These are phyloP conservation scores for Spondyliosoma cantharus DNA, from an alignment of 2,797 vertebrate genomes.

Conservation along the genomic window DNA sequence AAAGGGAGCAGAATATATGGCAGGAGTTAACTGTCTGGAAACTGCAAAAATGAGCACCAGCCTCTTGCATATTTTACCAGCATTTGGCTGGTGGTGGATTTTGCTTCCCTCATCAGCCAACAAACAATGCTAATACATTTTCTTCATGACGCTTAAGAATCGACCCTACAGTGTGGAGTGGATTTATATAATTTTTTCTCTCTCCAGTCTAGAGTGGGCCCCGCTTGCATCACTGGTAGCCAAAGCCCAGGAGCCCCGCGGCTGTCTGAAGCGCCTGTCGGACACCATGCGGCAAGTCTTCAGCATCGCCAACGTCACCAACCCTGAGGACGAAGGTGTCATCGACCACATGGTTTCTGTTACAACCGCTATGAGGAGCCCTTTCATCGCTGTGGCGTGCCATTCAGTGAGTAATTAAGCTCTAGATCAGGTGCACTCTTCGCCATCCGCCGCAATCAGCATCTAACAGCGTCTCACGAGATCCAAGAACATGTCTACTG, in stretches of 20 bases:
- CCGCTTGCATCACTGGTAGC: conserved; percentile 83
- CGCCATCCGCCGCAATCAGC: background rate
- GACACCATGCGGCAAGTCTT: conserved; percentile 86
- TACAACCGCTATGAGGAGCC: conserved; percentile 91
- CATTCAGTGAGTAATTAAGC: conserved; percentile 80
- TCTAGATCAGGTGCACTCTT: background rate
- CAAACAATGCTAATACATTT: background rate
- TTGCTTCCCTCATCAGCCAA: too few species aligned
- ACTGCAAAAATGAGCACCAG: too few species aligned
- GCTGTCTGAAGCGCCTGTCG: conserved; percentile 88
- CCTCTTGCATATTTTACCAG: too few species aligned
- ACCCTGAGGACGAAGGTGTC: conserved; percentile 89
- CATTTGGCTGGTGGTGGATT: too few species aligned
- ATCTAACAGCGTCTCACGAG: background rate
- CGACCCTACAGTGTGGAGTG: background rate
- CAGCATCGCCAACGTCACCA: conserved; percentile 82
- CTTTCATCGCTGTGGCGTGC: conserved; percentile 88
- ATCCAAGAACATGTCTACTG: background rate
- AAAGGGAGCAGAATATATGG: background rate
- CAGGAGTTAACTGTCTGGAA: background rate
- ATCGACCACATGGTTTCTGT: conserved; percentile 95
- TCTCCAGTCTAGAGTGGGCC: conserved; percentile 88
- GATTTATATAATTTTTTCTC: conserved; percentile 5
- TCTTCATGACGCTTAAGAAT: background rate
- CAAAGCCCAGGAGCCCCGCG: conserved; percentile 88